Evolutionary conservation across 2,797 vertebrate genomes (phyloP).

Genomic region (Chelon labrosus): DNA sequence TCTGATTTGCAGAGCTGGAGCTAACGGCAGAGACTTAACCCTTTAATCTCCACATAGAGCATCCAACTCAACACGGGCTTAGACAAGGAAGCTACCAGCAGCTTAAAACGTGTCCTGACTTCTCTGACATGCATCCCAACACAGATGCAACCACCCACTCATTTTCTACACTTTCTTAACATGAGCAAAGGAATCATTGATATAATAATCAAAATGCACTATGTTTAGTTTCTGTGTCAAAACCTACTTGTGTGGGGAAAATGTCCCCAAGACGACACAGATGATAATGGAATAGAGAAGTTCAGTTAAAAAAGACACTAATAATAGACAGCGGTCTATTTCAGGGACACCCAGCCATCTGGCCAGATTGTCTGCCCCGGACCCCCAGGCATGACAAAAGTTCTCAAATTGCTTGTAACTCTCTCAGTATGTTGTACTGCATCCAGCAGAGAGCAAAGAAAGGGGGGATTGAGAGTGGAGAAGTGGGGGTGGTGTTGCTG

Average conservation of each 20-base stretch:
- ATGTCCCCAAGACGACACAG: not conserved
- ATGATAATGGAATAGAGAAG: slow-evolving; percentile 34
- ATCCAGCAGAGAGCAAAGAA: slow-evolving; percentile 33
- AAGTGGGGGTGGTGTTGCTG: slow-evolving; percentile 29
- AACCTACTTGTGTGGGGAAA: not conserved
- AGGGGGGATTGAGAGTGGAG: slow-evolving; percentile 8
- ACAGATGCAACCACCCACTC: slow-evolving; percentile 7
- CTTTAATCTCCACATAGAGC: slow-evolving; percentile 53
- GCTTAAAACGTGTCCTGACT: slow-evolving; percentile 28
- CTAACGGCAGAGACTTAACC: slow-evolving; percentile 68
- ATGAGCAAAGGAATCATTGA: not conserved
- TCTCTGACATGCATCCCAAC: slow-evolving; percentile 2
- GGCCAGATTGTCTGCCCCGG: slow-evolving; percentile 22
- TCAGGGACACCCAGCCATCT: slow-evolving; percentile 23
- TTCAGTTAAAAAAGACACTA: slow-evolving; percentile 26
- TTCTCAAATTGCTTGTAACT: slow-evolving; percentile 21
- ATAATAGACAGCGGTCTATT: slow-evolving; percentile 49
- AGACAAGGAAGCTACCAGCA: slow-evolving; percentile 35
- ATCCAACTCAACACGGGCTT: slow-evolving; percentile 19
- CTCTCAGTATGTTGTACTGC: slow-evolving; percentile 12
- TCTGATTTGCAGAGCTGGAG: slow-evolving; percentile 60
- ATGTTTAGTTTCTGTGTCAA: slow-evolving; percentile 1
- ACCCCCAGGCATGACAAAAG: slow-evolving; percentile 18
- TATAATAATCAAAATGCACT: too few species aligned
- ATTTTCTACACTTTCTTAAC: not conserved